Base-by-base conservation (phyloP, 2,113 vertebrate species). In the Zeus faber region DNA sequence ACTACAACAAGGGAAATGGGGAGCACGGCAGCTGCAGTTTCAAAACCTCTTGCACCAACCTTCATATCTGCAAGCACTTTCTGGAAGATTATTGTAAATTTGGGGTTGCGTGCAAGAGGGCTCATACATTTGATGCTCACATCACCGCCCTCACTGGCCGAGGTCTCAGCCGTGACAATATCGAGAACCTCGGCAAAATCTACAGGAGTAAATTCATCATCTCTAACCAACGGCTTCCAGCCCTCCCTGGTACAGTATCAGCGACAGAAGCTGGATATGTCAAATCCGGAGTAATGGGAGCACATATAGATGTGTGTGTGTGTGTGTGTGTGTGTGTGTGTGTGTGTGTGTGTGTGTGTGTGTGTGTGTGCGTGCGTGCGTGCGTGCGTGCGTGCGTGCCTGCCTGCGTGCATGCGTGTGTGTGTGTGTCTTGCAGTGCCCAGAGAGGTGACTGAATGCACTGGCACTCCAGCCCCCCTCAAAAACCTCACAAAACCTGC, bases 1-100 rank as follows among this genome's bases (percentile, higher is more conserved):
- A 90, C 64, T 91, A 90, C 77, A 91, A 91, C 70, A 88, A 65
- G 44, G 90, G 89, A 5, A 62, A 54, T 1, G 85, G 81, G 24
- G 11, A 40, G 13, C 72, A 85, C 23, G 90, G 89, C 7, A 77
- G 68, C 44, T 91, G 90, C 63, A 83, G 2, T 20, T 82, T 63
- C 40, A 22, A 48, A 41, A 64, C 62, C 1, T 14, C 45, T 4
- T 91, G 90, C 78, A 80, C 6, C 22, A 85, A 80, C 50, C 86
- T 91, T 3, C 89, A 91, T 17, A 4, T 89, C 52, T 91, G 90
- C 74, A 79, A 49, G 68, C 84, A 88, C 76, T 77, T 62, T 65
- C 27, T 88, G 14, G 77, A 80, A 53, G 87, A 70, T 0, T 76
- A 85, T 68, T 91, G 90, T 31, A 86, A 26, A 45, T 91, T 81